A percentile compares a stretch with the other conserved stretches of the same genome.
Conservation (phyloP, 92 coral and sea anemone species). For the Palythoa caribaeorum region DNA sequence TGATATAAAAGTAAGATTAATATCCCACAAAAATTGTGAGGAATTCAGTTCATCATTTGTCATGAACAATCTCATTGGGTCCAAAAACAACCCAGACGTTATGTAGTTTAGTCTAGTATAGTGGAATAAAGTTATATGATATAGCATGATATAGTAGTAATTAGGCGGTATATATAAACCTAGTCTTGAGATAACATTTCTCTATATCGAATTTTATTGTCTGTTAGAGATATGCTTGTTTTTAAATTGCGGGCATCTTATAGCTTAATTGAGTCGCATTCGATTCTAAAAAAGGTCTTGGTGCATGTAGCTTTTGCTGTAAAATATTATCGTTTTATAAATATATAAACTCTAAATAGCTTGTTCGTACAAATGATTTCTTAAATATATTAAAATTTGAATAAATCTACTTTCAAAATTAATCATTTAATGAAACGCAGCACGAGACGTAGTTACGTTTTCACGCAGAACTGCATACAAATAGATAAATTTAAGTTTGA, state of each 20-base stretch:
- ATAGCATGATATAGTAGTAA: not conserved
- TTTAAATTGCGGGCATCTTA: not conserved
- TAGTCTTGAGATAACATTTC: not conserved
- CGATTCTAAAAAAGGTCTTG: not conserved
- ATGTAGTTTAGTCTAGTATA: not conserved
- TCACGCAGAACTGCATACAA: not conserved
- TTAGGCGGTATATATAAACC: not conserved
- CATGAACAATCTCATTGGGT: not conserved
- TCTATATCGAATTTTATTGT: not conserved
- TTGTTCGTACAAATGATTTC: not conserved
- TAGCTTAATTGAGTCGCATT: not conserved
- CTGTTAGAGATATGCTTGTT: not conserved
- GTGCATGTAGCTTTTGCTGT: not conserved
- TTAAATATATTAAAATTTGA: not conserved
- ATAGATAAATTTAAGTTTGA: not conserved
- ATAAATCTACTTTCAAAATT: not conserved
- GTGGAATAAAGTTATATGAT: not conserved
- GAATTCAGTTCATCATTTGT: slow-evolving; percentile 11
- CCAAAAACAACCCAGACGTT: not conserved
- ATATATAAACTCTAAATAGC: not conserved
- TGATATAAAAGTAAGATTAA: slow-evolving; percentile 21
- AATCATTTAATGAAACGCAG: not conserved
- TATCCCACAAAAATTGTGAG: not conserved
- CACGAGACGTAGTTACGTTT: not conserved
- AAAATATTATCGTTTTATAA: not conserved